Conservation (phyloP, 1,140 invertebrate species). For the Chelonus insularis region DNA sequence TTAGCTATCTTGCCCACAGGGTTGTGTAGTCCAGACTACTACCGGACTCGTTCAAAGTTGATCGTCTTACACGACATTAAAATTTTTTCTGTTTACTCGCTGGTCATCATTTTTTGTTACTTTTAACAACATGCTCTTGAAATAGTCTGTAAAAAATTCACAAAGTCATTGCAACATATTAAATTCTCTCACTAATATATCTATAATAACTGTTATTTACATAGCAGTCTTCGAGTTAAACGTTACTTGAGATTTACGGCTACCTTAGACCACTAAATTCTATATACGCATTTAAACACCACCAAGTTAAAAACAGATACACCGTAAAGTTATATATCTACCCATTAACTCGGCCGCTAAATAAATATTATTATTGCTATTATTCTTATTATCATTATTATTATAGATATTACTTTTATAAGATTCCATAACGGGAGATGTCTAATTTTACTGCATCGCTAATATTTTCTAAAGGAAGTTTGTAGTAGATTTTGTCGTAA, state of each 20-base stretch:
- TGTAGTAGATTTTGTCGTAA: too few relatives aligned
- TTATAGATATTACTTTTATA: too few relatives aligned
- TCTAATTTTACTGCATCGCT: too few relatives aligned
- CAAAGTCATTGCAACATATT: background rate
- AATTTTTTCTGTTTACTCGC: too few relatives aligned
- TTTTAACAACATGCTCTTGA: background rate
- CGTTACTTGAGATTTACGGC: slow-evolving; percentile 16
- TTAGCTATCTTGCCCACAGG: background rate
- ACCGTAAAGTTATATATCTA: slow-evolving; percentile 14
- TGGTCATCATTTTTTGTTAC: background rate
- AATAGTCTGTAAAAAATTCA: background rate
- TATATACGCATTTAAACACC: slow-evolving; percentile 4
- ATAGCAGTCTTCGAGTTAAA: background rate
- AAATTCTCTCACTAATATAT: slow-evolving; percentile 7
- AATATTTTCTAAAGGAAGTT: too few relatives aligned
- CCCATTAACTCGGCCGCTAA: slow-evolving; percentile 5
- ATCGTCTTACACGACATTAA: background rate
- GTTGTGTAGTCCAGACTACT: too few relatives aligned
- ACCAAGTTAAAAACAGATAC: slow-evolving; percentile 5
- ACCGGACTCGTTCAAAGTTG: background rate
- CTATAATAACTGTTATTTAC: slow-evolving; percentile 9
- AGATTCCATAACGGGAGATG: too few relatives aligned
- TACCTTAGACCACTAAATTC: slow-evolving; percentile 19
- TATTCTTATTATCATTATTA: too few relatives aligned
- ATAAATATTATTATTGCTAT: slow-evolving; percentile 1